Conservation (phyloP, 2,113 vertebrate species). For the Caranx ignobilis region DNA sequence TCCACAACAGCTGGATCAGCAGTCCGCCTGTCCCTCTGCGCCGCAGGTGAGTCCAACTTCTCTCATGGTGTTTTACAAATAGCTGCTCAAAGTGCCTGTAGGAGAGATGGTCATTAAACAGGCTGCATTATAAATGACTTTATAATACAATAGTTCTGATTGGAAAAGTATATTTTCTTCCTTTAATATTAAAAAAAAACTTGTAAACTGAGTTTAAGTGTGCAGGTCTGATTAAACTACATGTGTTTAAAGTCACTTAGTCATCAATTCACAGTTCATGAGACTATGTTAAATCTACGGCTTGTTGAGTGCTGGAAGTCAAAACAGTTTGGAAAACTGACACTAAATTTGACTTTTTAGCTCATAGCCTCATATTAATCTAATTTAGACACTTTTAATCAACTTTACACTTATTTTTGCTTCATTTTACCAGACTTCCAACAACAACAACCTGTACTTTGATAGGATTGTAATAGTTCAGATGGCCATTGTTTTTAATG, state of each 20-base stretch:
- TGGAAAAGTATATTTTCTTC: neutral
- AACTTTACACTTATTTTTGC: neutral
- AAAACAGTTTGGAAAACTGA: too few relatives aligned
- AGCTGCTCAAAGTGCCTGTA: too few relatives aligned
- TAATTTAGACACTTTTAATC: neutral
- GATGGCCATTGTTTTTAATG: too few relatives aligned
- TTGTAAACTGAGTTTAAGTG: neutral
- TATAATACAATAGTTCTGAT: too few relatives aligned
- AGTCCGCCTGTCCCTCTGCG: conserved; percentile 2
- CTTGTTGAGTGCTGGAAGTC: neutral
- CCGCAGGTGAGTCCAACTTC: conserved; percentile 69
- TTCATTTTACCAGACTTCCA: neutral
- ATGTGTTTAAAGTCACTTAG: neutral
- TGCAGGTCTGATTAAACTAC: neutral
- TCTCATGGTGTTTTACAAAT: neutral
- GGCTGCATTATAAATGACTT: too few relatives aligned
- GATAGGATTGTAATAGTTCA: too few relatives aligned
- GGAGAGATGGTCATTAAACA: too few relatives aligned
- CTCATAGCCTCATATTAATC: too few relatives aligned
- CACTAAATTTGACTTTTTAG: too few relatives aligned
- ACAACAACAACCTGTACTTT: neutral
- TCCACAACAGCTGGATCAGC: conserved; percentile 54
- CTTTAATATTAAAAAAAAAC: neutral
- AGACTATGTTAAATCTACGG: neutral
- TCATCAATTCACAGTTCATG: neutral